These are phyloP conservation scores for Tribolium freemani DNA, from an alignment of 2,888 invertebrate species.

Conservation along the genomic window DNA sequence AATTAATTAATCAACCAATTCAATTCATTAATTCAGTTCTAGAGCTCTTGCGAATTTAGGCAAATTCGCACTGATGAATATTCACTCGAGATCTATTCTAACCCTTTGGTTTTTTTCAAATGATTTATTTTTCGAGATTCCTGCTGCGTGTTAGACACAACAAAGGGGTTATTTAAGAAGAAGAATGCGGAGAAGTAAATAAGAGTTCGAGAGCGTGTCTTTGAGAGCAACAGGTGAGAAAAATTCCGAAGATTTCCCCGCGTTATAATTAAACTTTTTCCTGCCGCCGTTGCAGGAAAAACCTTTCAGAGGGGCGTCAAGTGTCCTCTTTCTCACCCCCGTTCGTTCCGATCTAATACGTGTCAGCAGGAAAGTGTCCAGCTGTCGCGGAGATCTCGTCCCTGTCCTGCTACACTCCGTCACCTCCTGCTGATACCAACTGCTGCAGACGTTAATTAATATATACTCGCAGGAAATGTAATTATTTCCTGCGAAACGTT, in stretches of 20 bases:
- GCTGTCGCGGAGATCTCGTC: constrained; percentile 43
- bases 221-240: constrained; percentile 32
- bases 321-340: constrained; percentile 66
- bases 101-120: constrained; percentile 2
- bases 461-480: constrained; percentile 66
- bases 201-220: constrained; percentile 19
- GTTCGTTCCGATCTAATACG: constrained; percentile 31
- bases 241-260: constrained; percentile 24
- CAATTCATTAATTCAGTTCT: constrained; percentile 71
- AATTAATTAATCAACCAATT: constrained; percentile 78
- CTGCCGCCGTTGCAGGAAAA: constrained; percentile 33
- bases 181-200: constrained; percentile 27
- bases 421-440: constrained; percentile 66
- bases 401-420: constrained; percentile 46
- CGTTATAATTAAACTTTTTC: constrained; percentile 43
- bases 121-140: background rate
- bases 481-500: constrained; percentile 59
- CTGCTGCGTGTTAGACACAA: constrained; percentile 19
- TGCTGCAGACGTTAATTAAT: constrained; percentile 69
- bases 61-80: constrained; percentile 62
- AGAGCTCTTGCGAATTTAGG: constrained; percentile 65
- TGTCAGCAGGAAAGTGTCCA: constrained; percentile 47
- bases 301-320: constrained; percentile 53
- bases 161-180: constrained; percentile 27
- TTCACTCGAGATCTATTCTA: constrained; percentile 52